These are phyloP conservation scores for Actinernus sp. DNA, from an alignment of 92 coral and sea anemone species.

Conservation along the genomic window DNA sequence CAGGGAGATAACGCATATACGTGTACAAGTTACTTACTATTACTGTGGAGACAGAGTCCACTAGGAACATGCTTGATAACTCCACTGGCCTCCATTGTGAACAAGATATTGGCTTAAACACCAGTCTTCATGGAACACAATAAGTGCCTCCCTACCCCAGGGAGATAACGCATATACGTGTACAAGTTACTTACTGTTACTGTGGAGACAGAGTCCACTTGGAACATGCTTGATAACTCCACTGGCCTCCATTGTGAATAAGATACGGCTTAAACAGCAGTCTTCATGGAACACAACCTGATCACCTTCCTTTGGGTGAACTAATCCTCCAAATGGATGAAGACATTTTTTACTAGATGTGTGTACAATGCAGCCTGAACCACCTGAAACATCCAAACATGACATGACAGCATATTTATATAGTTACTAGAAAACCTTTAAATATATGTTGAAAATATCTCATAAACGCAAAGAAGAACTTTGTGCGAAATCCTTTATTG, in stretches of 20 bases:
- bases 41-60: neutral
- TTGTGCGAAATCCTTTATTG: no score
- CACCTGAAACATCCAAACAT: constrained; percentile 15
- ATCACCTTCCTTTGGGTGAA: constrained; percentile 14
- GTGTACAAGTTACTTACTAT: neutral
- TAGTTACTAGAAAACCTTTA: no score
- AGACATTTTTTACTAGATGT: constrained; percentile 27
- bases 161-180: no score
- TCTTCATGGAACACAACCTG: constrained; percentile 52
- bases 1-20: neutral
- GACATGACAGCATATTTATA: neutral
- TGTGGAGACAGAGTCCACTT: constrained; percentile 59
- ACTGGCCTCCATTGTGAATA: constrained; percentile 36
- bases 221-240: constrained; percentile 32
- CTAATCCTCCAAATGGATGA: constrained; percentile 52
- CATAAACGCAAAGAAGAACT: no score
- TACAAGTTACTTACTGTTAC: constrained; percentile 11
- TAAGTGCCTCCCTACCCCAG: no score
- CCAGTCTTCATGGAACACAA: no score
- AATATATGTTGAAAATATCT: no score
- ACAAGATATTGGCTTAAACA: no score
- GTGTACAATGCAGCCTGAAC: constrained; percentile 53
- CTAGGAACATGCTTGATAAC: no score
- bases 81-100: neutral
- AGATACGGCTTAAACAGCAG: constrained; percentile 41